Evolutionary conservation across 2,797 vertebrate species (phyloP), one percentile per base, ranked within the genome.

Genomic region (Sciurus carolinensis): DNA sequence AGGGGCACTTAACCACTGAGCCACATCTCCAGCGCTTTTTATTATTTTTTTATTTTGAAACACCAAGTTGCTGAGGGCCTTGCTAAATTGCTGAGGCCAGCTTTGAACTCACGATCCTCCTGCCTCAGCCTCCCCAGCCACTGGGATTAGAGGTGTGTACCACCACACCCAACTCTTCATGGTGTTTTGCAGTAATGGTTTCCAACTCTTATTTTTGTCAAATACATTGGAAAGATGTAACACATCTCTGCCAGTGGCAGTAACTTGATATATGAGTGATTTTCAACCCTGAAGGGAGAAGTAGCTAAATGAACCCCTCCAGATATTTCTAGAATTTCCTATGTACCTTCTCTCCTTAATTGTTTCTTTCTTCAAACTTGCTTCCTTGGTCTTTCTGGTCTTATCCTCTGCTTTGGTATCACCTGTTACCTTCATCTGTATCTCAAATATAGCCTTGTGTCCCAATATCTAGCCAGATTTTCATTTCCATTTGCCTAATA

Each of bases 251-350:
- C 66, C 67, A 75, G 36, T 72, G 82, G 75, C 72, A 75, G 50
- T 79, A 59, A 66, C 26, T 82, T 80, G 64, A 75, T 84, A 24
- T 14, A 88, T 72, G 67, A 87, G 72, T 93, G 79, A 54, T 66
- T 95, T 93, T 81, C 73, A 93, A 9, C 24, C 22, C 71, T 73
- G 44, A 80, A 75, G 76, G 36, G 42, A 33, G 5, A 52, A 71
- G 30, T 69, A 75, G 36, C 83, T 93, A 80, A 88, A 86, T 76
- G 47, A 86, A 95, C 20, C 6, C 33, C 20, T 30, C 39, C 26
- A 30, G 13, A 12, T 67, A 64, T 86, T 91, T 95, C 44, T 83
- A 71, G 42, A 71, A 62, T 82, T 77, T 50, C 33, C 44, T 75
- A 14, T 50, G 44, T 79, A 18, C 44, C 26, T 52, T 87, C 47